These are phyloP conservation scores for Masticophis lateralis DNA, from an alignment of 2,797 vertebrate species.

Conservation along the genomic window DNA sequence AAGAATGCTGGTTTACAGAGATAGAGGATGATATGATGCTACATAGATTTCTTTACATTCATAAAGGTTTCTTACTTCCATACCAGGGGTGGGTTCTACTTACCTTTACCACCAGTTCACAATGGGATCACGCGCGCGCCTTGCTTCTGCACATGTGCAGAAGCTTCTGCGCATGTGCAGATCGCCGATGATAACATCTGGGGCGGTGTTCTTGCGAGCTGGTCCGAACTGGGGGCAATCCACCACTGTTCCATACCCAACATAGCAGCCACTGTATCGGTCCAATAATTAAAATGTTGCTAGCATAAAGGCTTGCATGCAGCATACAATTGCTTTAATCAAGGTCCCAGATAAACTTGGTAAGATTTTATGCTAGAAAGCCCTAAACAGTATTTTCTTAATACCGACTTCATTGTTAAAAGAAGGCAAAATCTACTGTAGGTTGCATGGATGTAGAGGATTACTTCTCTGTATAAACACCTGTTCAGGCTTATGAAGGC, in stretches of 20 bases:
- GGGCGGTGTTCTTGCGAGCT: too few species aligned
- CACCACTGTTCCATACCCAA: too few species aligned
- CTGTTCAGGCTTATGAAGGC: slow-evolving; percentile 63
- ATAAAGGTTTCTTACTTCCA: not conserved
- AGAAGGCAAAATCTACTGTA: slow-evolving; percentile 48
- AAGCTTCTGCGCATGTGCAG: too few species aligned
- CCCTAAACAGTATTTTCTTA: slow-evolving; percentile 8
- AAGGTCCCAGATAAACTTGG: slow-evolving; percentile 8
- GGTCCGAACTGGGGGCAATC: too few species aligned
- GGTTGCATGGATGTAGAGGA: slow-evolving; percentile 41
- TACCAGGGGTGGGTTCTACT: too few species aligned
- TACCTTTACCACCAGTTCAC: too few species aligned
- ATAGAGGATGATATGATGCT: not conserved
- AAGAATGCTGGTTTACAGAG: not conserved
- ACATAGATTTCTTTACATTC: not conserved
- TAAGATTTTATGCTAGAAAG: slow-evolving; percentile 36
- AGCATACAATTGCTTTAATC: slow-evolving; percentile 1
- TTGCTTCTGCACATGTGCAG: too few species aligned
- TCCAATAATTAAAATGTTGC: not conserved
- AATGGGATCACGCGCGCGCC: too few species aligned
- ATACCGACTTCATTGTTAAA: not conserved
- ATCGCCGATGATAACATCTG: too few species aligned
- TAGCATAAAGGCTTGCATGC: not conserved
- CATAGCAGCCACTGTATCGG: not conserved
- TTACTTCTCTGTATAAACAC: slow-evolving; percentile 60